These are phyloP conservation scores for Macrochelys suwanniensis DNA, from an alignment of 2,797 vertebrate species.

Conservation along the genomic window DNA sequence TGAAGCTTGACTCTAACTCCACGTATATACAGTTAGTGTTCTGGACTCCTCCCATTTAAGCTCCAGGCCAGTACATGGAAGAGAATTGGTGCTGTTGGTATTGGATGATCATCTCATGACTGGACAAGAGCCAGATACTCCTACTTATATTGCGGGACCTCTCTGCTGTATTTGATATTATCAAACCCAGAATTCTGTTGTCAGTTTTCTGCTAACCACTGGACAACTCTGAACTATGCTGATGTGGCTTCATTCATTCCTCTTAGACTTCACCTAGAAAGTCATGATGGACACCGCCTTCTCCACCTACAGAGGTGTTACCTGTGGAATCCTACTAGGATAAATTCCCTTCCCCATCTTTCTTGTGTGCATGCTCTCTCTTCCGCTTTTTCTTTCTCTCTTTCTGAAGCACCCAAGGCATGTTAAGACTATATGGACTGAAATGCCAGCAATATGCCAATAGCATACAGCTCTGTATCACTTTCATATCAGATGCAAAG, in stretches of 20 bases:
- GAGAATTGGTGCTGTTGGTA: not conserved
- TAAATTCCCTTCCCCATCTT: too few relatives aligned
- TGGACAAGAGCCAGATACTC: not conserved
- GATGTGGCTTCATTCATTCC: too few relatives aligned
- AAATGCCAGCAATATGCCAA: not conserved
- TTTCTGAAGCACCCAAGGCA: not conserved
- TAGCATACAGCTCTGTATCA: not conserved
- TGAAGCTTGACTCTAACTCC: not conserved
- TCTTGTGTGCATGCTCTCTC: not conserved
- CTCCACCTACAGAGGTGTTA: not conserved
- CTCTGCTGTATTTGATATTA: too few relatives aligned
- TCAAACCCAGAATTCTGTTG: too few relatives aligned
- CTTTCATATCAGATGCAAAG: not conserved
- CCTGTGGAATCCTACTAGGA: not conserved
- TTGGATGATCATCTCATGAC: not conserved
- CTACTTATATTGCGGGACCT: too few relatives aligned
- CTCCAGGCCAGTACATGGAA: not conserved
- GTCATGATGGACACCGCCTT: not conserved
- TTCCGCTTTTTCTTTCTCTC: not conserved
- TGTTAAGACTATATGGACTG: not conserved
- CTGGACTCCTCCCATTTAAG: not conserved
- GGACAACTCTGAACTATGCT: too few relatives aligned
- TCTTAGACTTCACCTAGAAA: too few relatives aligned
- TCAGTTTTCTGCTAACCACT: too few relatives aligned
- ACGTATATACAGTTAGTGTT: not conserved